Percentiles rank a stretch among this genome's conserved stretches.
These are phyloP conservation scores for Montipora efflorescens DNA, from an alignment of 64 coral and sea anemone species.

Conservation along the genomic window DNA sequence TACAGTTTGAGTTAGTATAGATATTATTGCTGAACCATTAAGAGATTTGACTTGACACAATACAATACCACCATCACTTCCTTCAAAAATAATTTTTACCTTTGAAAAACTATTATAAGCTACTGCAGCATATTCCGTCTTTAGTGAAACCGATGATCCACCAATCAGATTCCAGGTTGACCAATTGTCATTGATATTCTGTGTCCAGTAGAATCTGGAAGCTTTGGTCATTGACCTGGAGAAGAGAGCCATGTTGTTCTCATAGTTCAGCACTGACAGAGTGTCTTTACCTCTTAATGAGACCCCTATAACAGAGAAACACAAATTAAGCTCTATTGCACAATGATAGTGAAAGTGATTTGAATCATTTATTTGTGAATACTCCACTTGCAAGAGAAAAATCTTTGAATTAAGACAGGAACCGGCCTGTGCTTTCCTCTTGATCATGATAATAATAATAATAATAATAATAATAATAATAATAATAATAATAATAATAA, in stretches of 20 bases:
- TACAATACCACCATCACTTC: too few species aligned
- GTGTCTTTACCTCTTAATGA: slow-evolving; percentile 75
- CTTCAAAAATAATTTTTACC: slow-evolving; percentile 18
- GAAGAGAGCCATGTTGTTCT: slow-evolving; percentile 77
- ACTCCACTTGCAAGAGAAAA: too few species aligned
- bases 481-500: too few species aligned
- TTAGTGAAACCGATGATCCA: slow-evolving; percentile 78
- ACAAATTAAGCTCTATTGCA: not conserved
- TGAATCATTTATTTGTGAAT: not conserved
- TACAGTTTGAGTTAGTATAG: too few species aligned
- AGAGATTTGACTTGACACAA: too few species aligned
- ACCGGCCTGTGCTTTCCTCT: too few species aligned
- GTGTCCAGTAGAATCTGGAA: slow-evolving; percentile 85
- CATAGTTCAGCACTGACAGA: slow-evolving; percentile 73
- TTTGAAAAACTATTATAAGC: slow-evolving; percentile 92
- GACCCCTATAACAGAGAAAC: slow-evolving; percentile 23
- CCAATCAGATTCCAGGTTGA: slow-evolving; percentile 86
- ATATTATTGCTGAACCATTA: not conserved
- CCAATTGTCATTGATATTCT: slow-evolving; percentile 80
- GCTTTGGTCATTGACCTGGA: slow-evolving; percentile 75
- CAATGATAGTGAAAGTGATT: not conserved
- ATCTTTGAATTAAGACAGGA: too few species aligned
- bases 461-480: too few species aligned
- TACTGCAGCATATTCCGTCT: slow-evolving; percentile 83
- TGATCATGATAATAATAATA: too few species aligned